phyloP scores from a whole-genome alignment of 2,113 vertebrate genomes.

The Bubo bubo region DNA sequence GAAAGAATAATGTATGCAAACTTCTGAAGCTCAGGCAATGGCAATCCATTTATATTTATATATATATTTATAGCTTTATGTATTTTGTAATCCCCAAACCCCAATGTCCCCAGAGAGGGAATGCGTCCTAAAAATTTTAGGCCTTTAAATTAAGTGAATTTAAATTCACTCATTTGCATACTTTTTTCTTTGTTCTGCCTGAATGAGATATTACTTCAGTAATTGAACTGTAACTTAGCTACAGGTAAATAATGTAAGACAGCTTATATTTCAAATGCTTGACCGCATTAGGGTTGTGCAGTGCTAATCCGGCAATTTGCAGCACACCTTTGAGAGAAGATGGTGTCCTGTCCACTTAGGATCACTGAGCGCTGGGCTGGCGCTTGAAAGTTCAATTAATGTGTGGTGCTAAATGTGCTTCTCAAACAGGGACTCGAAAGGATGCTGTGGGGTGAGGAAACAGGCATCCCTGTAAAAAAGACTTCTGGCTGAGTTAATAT shows the following conservation, averaged over 20 bases:
- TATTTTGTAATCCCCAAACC: neutral
- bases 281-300: neutral
- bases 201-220: slow-evolving; percentile 29
- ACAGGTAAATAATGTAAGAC: slow-evolving; percentile 42
- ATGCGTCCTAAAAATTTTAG: neutral
- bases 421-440: rapidly evolving
- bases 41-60: neutral
- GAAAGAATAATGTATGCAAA: neutral
- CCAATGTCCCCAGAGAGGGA: neutral
- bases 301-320: neutral
- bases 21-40: neutral
- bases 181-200: slow-evolving; percentile 16
- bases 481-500: rapidly evolving
- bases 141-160: slow-evolving; percentile 32
- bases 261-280: neutral
- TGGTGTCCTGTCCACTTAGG: neutral
- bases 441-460: neutral
- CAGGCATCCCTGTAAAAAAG: neutral
- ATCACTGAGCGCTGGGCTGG: neutral
- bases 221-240: slow-evolving; percentile 44
- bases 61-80: neutral
- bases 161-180: neutral
- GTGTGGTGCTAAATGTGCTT: neutral
- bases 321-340: neutral
- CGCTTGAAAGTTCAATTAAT: neutral